Conservation (phyloP, 2,113 vertebrate species). For the Thomomys bottae region DNA sequence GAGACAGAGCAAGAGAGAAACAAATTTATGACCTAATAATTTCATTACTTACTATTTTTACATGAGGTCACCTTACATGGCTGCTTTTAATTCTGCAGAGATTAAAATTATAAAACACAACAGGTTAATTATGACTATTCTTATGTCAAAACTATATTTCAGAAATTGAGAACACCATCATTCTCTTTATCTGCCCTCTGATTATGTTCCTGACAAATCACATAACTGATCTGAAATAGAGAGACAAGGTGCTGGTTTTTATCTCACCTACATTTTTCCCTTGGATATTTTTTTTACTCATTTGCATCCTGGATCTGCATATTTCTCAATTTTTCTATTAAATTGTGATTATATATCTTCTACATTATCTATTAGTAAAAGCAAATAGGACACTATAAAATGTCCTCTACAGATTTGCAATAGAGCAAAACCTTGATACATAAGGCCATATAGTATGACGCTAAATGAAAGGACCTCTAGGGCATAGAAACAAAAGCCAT, state of each 20-base stretch:
- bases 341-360: not conserved
- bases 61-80: not conserved
- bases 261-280: not conserved
- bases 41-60: not conserved
- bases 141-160: not conserved
- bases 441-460: too few species aligned
- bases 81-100: not conserved
- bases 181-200: not conserved
- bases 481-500: too few species aligned
- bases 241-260: not conserved
- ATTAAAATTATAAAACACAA: constrained; percentile 28
- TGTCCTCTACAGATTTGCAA: not conserved
- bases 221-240: not conserved
- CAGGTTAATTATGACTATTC: not conserved
- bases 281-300: not conserved
- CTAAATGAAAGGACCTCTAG: too few species aligned
- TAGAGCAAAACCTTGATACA: too few species aligned
- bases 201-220: not conserved
- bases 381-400: not conserved
- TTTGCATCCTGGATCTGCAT: not conserved
- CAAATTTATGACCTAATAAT: not conserved
- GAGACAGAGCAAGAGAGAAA: too few species aligned
- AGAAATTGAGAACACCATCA: not conserved
- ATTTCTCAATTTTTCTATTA: not conserved
- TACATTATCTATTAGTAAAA: not conserved